A percentile compares a stretch with the other conserved stretches of the same genome.
Evolutionary conservation across 1,140 invertebrate genomes (phyloP).

Genomic region (Sminthurides bifidus): DNA sequence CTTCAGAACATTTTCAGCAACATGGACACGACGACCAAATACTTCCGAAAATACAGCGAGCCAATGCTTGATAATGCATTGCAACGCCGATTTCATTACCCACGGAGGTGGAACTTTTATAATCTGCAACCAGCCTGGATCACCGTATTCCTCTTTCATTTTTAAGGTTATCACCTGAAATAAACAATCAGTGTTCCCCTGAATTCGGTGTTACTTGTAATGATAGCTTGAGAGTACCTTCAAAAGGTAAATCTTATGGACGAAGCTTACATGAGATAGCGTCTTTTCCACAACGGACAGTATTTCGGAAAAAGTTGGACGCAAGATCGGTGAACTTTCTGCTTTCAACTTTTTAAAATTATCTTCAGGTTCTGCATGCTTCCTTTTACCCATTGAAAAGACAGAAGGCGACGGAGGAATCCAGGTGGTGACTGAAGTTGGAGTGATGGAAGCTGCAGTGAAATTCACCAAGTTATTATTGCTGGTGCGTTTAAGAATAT

Average conservation of each 20-base stretch:
- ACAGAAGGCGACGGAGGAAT: no score
- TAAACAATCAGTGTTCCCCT: no score
- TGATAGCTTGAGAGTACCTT: not conserved
- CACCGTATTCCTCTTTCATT: slow-evolving; percentile 29
- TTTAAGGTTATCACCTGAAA: slow-evolving; percentile 22
- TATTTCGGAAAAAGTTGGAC: no score
- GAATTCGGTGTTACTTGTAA: not conserved
- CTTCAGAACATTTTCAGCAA: slow-evolving; percentile 8
- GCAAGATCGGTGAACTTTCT: no score
- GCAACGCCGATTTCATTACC: slow-evolving; percentile 9
- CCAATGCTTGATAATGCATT: slow-evolving; percentile 27
- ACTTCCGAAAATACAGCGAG: slow-evolving; percentile 26
- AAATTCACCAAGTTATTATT: no score
- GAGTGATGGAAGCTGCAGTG: no score
- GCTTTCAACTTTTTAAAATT: no score
- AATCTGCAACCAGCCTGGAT: slow-evolving; percentile 12
- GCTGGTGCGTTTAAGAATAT: no score
- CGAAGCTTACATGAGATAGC: slow-evolving; percentile 2
- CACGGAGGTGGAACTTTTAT: slow-evolving; percentile 24
- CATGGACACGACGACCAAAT: slow-evolving; percentile 4
- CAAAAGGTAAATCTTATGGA: not conserved
- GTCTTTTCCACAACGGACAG: no score
- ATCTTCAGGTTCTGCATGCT: no score
- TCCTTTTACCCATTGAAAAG: no score
- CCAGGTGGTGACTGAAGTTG: no score